A percentile compares a stretch with the other conserved stretches of the same genome.
These are phyloP conservation scores for Vombatus ursinus DNA, from an alignment of 2,113 vertebrate genomes.

Conservation along the genomic window DNA sequence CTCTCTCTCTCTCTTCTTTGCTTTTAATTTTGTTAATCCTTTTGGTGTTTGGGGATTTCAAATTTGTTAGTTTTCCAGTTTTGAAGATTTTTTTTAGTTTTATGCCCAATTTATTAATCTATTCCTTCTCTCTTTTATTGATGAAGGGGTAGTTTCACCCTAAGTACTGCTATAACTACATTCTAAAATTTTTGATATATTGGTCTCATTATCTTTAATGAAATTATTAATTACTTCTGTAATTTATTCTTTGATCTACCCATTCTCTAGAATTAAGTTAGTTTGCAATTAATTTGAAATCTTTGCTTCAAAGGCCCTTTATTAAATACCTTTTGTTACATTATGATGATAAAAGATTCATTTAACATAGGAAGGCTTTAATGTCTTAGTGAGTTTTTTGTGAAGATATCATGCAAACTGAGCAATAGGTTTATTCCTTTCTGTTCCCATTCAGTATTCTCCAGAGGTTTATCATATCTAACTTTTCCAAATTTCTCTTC, in stretches of 20 bases:
- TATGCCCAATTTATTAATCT: not conserved
- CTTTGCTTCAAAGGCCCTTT: not conserved
- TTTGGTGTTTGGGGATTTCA: not conserved
- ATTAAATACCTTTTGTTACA: not conserved
- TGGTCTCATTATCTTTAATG: not conserved
- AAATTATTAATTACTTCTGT: not conserved
- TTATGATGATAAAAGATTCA: not conserved
- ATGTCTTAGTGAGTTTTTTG: not conserved
- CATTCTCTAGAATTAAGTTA: not conserved
- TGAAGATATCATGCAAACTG: not conserved
- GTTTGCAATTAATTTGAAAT: not conserved
- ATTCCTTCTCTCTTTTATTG: not conserved
- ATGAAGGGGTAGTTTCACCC: not conserved
- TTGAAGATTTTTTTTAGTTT: not conserved
- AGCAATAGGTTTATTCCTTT: too few species aligned
- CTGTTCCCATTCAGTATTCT: too few species aligned
- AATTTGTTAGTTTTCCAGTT: too few species aligned
- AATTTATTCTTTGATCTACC: not conserved
- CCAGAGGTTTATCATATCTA: not conserved
- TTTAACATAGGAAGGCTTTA: not conserved
- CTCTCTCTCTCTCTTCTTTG: too few species aligned
- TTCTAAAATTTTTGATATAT: not conserved
- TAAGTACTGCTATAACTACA: not conserved
- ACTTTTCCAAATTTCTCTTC: not conserved
- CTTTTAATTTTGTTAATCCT: not conserved